Conservation (phyloP, 92 coral and sea anemone genomes). For the Isaurus tuberculatus region DNA sequence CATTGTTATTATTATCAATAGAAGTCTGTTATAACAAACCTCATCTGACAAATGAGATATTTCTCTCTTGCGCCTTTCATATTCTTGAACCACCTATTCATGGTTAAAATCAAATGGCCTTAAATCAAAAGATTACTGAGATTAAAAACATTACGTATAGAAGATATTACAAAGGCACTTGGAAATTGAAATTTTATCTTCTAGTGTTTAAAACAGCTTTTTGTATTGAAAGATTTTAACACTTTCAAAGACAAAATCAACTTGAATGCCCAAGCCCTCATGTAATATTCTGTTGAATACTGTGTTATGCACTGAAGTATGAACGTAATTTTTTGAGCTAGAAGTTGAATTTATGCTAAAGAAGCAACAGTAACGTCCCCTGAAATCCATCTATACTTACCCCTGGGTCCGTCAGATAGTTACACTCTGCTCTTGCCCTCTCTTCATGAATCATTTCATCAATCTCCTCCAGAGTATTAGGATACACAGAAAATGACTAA, state of each 20-base stretch:
- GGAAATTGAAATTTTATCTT: too few species aligned
- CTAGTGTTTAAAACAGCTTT: too few species aligned
- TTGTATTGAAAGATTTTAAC: too few species aligned
- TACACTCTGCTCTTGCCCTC: constrained; percentile 94
- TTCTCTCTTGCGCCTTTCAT: constrained; percentile 88
- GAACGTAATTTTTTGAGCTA: too few species aligned
- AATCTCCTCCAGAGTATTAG: constrained; percentile 89
- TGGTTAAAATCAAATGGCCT: not conserved
- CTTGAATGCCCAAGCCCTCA: too few species aligned
- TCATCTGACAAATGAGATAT: constrained; percentile 61
- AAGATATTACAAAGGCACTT: too few species aligned
- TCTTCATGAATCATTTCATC: constrained; percentile 94
- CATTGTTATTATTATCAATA: not conserved
- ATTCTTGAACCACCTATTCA: constrained; percentile 85
- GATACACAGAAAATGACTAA: constrained; percentile 87
- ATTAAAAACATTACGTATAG: not conserved
- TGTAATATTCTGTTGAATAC: too few species aligned
- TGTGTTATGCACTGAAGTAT: too few species aligned
- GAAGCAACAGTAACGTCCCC: too few species aligned
- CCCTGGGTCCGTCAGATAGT: constrained; percentile 93
- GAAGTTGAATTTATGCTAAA: too few species aligned
- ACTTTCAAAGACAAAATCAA: too few species aligned
- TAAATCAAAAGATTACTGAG: not conserved
- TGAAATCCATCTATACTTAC: constrained; percentile 45
- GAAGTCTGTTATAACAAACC: constrained; percentile 48